These are phyloP conservation scores for Typhlichthys eigenmanni DNA, from an alignment of 2,797 vertebrate species.

Conservation along the genomic window DNA sequence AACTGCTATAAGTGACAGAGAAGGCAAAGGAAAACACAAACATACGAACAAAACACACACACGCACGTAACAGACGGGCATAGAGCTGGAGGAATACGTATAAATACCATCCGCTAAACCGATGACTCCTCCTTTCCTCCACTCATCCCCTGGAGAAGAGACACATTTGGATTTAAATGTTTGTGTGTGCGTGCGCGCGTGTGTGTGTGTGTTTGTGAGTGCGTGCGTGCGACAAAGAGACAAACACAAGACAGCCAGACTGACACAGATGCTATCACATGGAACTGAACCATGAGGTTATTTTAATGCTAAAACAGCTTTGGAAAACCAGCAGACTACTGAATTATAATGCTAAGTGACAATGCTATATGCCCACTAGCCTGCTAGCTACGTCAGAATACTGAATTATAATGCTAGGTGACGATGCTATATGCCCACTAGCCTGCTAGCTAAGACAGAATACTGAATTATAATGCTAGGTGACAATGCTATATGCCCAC, in stretches of 20 bases:
- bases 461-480: too few relatives aligned
- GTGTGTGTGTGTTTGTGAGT: not conserved
- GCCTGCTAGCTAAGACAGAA: too few relatives aligned
- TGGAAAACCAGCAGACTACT: too few relatives aligned
- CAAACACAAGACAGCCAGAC: not conserved
- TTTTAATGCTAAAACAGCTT: too few relatives aligned
- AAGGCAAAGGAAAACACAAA: constrained; percentile 27
- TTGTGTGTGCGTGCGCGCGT: not conserved
- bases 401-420: too few relatives aligned
- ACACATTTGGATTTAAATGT: constrained; percentile 63
- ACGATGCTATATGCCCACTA: too few relatives aligned
- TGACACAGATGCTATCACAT: not conserved
- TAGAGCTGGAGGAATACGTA: constrained; percentile 59
- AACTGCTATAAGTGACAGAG: constrained; percentile 37
- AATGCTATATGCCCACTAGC: too few relatives aligned
- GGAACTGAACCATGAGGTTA: too few relatives aligned
- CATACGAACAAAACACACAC: constrained; percentile 37
- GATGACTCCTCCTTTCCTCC: constrained; percentile 67
- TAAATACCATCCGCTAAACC: constrained; percentile 76
- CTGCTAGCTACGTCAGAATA: too few relatives aligned
- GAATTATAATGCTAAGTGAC: too few relatives aligned
- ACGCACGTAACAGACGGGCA: constrained; percentile 39
- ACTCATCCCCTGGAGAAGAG: constrained; percentile 74
- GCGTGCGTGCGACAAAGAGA: constrained; percentile 4
- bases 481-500: too few relatives aligned